These are phyloP conservation scores for Nanorana parkeri DNA, from an alignment of 2,113 vertebrate genomes.

Conservation along the genomic window DNA sequence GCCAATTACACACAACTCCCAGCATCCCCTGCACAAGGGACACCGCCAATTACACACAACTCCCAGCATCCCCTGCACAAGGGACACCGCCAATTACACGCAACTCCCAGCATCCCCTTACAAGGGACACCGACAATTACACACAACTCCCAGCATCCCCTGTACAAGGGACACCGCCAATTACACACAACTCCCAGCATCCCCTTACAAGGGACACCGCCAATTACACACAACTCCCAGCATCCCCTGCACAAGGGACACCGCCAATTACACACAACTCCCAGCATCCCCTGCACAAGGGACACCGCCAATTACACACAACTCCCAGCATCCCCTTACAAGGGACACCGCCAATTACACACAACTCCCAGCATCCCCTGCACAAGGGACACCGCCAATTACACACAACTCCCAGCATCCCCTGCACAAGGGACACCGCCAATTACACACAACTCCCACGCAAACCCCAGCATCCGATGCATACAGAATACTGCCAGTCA, in stretches of 20 bases:
- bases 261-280: not conserved
- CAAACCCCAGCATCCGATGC: too few species aligned
- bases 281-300: not conserved
- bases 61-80: not conserved
- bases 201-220: not conserved
- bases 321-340: too few species aligned
- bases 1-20: not conserved
- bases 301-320: not conserved
- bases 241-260: not conserved
- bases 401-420: not conserved
- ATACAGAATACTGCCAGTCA: not conserved
- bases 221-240: not conserved
- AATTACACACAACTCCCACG: not conserved
- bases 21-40: too few species aligned
- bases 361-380: not conserved
- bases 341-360: not conserved
- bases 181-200: not conserved
- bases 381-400: not conserved
- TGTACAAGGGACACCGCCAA: not conserved
- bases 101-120: not conserved
- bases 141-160: not conserved
- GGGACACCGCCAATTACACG: not conserved
- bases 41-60: not conserved
- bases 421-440: not conserved
- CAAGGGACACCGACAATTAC: not conserved